Percentiles rank a stretch among this genome's conserved stretches.
These are phyloP conservation scores for Parasteatoda tepidariorum DNA, from an alignment of 1,140 invertebrate genomes.

Conservation along the genomic window DNA sequence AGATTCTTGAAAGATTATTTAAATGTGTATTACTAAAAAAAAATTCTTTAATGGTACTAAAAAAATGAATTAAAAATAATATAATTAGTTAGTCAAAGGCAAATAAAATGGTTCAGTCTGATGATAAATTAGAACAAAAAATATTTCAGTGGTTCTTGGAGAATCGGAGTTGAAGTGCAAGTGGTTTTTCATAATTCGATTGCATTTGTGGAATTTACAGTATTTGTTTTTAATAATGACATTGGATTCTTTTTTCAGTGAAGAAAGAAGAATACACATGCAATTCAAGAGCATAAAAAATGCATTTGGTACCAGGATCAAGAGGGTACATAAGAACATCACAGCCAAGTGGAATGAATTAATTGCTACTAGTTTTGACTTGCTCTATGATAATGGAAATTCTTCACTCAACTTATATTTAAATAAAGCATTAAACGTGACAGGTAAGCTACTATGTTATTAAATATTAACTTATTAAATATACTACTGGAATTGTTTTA, in stretches of 20 bases:
- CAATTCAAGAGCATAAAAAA: constrained; percentile 30
- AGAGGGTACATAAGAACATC: constrained; percentile 14
- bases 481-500: neutral
- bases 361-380: constrained; percentile 1
- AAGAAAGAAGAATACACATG: neutral
- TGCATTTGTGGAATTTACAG: no score
- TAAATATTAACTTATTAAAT: neutral
- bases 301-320: neutral
- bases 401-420: neutral
- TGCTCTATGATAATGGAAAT: constrained; percentile 36
- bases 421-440: constrained; percentile 6
- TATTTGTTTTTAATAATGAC: no score
- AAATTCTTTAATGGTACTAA: no score
- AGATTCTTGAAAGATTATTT: no score
- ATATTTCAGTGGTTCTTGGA: no score
- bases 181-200: no score
- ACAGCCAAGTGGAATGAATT: neutral
- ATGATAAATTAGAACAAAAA: no score
- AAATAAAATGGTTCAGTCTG: no score
- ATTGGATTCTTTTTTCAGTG: neutral
- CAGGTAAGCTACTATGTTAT: constrained; percentile 12
- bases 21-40: no score
- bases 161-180: no score
- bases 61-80: no score
- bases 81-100: no score